Percentiles rank a stretch among this genome's conserved stretches.
Conservation (phyloP, 2,113 vertebrate species). For the Heterotilapia buettikoferi region DNA sequence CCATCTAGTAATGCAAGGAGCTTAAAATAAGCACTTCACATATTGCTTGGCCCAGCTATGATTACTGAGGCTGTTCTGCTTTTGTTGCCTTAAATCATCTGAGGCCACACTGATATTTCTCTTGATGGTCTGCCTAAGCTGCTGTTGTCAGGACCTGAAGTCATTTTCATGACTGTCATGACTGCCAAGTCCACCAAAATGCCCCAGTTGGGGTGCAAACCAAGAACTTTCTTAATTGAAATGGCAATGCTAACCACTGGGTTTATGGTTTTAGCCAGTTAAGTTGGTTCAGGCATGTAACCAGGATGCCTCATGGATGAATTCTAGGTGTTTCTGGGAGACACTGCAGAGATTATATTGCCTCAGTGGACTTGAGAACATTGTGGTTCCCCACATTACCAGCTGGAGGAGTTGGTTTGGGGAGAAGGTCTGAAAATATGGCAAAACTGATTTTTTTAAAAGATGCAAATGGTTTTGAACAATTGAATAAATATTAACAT, state of each 20-base stretch:
- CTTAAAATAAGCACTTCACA: conserved; percentile 13
- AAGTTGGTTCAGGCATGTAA: neutral
- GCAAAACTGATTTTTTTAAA: neutral
- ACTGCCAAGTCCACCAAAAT: neutral
- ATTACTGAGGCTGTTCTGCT: neutral
- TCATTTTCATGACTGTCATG: neutral
- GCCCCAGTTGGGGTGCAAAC: neutral
- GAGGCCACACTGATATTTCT: neutral
- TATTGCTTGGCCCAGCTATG: neutral
- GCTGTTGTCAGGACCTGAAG: neutral
- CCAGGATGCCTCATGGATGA: neutral
- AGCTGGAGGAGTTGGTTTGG: neutral
- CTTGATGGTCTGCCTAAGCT: neutral
- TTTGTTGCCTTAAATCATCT: conserved; percentile 9
- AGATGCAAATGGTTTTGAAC: neutral
- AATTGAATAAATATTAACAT: neutral
- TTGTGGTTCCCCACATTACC: neutral
- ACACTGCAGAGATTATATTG: neutral
- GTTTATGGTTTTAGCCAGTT: neutral
- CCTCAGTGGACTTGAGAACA: neutral
- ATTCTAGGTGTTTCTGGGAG: neutral
- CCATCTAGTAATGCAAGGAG: neutral
- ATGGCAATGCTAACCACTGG: neutral
- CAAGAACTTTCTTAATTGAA: neutral
- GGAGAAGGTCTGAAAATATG: neutral